Evolutionary conservation across 2,113 vertebrate species (phyloP).

Genomic region (Syrrhaptes paradoxus): DNA sequence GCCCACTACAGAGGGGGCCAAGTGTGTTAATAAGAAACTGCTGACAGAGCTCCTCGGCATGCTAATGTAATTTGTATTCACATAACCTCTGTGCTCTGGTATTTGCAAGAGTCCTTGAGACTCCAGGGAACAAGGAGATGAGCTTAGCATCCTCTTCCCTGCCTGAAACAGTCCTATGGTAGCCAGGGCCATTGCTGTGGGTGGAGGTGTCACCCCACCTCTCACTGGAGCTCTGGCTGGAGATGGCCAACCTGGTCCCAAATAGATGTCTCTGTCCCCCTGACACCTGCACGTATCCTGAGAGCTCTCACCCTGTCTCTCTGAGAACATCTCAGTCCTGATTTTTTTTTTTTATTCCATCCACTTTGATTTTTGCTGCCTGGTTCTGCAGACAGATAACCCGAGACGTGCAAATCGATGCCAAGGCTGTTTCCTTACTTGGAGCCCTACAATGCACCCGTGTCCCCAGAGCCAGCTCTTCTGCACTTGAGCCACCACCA

Average conservation of each 20-base stretch:
- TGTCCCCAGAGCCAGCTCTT: neutral
- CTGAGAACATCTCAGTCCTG: neutral
- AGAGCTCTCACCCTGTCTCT: neutral
- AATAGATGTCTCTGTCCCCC: neutral
- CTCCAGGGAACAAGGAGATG: constrained; percentile 41
- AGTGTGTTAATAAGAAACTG: constrained; percentile 53
- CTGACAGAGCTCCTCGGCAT: constrained; percentile 39
- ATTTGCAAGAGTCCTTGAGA: constrained; percentile 64
- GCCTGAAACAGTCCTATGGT: neutral
- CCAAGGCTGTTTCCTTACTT: neutral
- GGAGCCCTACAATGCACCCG: neutral
- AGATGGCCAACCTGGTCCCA: neutral
- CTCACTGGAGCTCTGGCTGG: neutral
- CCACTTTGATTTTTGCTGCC: neutral
- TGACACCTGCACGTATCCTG: neutral
- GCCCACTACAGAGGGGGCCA: constrained; percentile 23
- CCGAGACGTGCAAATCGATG: rapidly evolving
- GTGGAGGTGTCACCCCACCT: neutral
- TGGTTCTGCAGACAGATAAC: neutral
- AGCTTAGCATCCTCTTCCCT: constrained; percentile 3
- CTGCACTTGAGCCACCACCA: neutral
- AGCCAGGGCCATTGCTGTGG: neutral
- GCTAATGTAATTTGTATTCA: constrained; percentile 60
- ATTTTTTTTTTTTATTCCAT: neutral
- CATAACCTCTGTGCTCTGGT: constrained; percentile 41